These are phyloP conservation scores for Netelia fuscicornis DNA, from an alignment of 2,888 invertebrate species.

Conservation along the genomic window DNA sequence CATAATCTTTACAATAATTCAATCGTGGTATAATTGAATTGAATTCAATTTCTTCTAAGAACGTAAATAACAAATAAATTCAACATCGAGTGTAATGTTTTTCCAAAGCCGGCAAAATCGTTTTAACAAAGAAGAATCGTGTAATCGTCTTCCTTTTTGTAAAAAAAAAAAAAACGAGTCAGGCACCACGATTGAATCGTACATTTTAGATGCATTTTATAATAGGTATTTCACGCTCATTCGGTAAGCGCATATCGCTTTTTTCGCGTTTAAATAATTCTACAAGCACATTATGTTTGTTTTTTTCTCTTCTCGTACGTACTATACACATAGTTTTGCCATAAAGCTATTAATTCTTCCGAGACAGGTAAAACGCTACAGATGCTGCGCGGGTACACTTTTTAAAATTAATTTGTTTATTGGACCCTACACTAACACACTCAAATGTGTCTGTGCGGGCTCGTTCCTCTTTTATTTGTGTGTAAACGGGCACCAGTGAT, in stretches of 20 bases:
- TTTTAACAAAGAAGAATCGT: background rate
- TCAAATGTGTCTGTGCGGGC: background rate
- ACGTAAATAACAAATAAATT: background rate
- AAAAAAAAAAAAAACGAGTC: slow-evolving; percentile 32
- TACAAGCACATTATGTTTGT: slow-evolving; percentile 57
- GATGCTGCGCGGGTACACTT: background rate
- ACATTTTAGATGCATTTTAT: slow-evolving; percentile 44
- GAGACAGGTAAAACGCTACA: slow-evolving; percentile 29
- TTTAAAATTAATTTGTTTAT: slow-evolving; percentile 1
- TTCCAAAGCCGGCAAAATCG: background rate
- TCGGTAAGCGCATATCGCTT: slow-evolving; percentile 13
- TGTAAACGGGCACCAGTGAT: slow-evolving; percentile 35
- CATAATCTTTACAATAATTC: slow-evolving; percentile 52
- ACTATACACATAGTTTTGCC: slow-evolving; percentile 39
- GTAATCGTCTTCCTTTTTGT: background rate
- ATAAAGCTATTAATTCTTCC: slow-evolving; percentile 51
- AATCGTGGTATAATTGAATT: slow-evolving; percentile 7
- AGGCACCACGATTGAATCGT: slow-evolving; percentile 41
- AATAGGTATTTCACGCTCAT: slow-evolving; percentile 39
- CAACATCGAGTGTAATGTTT: background rate
- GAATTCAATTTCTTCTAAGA: background rate
- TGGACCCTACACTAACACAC: no score
- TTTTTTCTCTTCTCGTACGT: slow-evolving; percentile 7
- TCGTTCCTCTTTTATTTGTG: slow-evolving; percentile 16
- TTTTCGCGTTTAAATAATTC: slow-evolving; percentile 47